These are phyloP conservation scores for Enteromius argenteus DNA, from an alignment of 2,797 vertebrate genomes.

Conservation along the genomic window DNA sequence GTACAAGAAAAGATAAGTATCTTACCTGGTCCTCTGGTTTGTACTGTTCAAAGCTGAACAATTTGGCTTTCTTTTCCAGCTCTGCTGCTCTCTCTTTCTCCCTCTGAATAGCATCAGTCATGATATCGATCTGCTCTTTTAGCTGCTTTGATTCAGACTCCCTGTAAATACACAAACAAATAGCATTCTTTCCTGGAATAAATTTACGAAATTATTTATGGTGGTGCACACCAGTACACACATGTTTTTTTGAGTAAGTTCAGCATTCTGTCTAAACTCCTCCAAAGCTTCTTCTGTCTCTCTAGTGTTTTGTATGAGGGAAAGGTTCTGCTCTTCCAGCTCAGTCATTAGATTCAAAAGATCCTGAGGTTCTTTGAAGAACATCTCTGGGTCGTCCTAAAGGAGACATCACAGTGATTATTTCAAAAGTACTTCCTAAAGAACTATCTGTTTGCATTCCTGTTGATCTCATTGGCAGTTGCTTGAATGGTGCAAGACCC, in stretches of 20 bases:
- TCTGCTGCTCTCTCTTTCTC: conserved; percentile 79
- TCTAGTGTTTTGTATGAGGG: conserved; percentile 85
- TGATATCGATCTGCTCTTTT: conserved; percentile 72
- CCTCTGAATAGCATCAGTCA: conserved; percentile 74
- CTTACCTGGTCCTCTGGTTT: conserved; percentile 84
- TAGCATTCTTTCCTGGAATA: neutral
- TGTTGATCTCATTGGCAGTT: neutral
- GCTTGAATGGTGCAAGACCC: neutral
- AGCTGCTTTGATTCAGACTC: conserved; percentile 80
- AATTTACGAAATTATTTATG: neutral
- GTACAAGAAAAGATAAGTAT: neutral
- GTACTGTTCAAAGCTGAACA: conserved; percentile 78
- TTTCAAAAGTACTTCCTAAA: neutral
- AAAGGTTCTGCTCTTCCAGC: conserved; percentile 89
- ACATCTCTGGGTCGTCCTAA: conserved; percentile 83
- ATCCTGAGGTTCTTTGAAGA: conserved; percentile 90
- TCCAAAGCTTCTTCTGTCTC: conserved; percentile 83
- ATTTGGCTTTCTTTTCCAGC: conserved; percentile 81
- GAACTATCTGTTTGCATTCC: neutral
- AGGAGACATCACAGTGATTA: conserved; percentile 12
- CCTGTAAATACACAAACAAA: conserved; percentile 70
- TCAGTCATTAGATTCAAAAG: conserved; percentile 83
- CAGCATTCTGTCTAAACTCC: conserved; percentile 75
- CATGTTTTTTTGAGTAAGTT: conserved; percentile 78
- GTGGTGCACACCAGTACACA: conserved; percentile 64